These are phyloP conservation scores for Platycnemis pennipes DNA, from an alignment of 2,888 invertebrate species.

Conservation along the genomic window DNA sequence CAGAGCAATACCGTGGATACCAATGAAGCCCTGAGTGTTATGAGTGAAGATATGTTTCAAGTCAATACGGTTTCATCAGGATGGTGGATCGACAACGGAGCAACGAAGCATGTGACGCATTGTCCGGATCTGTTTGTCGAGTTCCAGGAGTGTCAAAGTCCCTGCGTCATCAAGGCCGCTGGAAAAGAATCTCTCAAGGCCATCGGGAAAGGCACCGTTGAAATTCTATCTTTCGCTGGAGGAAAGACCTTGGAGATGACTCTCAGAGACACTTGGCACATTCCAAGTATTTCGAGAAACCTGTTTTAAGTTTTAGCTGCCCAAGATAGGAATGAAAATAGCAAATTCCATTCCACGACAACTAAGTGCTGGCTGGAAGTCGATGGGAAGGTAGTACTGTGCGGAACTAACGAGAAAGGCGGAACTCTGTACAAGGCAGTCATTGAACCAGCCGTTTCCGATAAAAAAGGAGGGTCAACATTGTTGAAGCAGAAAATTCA, in stretches of 20 bases:
- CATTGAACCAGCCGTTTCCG: too few relatives aligned
- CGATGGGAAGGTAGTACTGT: neutral
- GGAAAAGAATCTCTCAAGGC: too few relatives aligned
- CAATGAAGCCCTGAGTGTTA: conserved; percentile 69
- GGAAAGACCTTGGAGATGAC: conserved; percentile 71
- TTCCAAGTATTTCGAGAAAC: conserved; percentile 74
- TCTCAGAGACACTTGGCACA: conserved; percentile 71
- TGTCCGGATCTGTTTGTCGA: too few relatives aligned
- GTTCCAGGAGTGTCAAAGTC: conserved; percentile 64
- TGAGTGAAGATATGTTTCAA: conserved; percentile 71
- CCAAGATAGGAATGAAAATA: conserved; percentile 72
- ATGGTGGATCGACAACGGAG: conserved; percentile 76
- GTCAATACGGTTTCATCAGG: conserved; percentile 69
- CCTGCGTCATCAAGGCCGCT: too few relatives aligned
- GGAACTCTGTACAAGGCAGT: conserved; percentile 72
- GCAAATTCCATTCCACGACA: conserved; percentile 72
- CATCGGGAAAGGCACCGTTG: conserved; percentile 71
- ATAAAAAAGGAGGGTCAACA: conserved; percentile 68
- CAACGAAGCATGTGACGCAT: conserved; percentile 75
- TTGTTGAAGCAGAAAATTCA: conserved; percentile 64
- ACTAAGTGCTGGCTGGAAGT: conserved; percentile 73
- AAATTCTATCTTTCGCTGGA: conserved; percentile 70
- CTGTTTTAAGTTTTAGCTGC: conserved; percentile 75
- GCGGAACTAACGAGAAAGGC: conserved; percentile 71
- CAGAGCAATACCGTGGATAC: conserved; percentile 67